Percentiles rank a stretch among this genome's conserved stretches.
phyloP scores from a whole-genome alignment of 2,113 vertebrate species.

The Nerophis lumbriciformis region DNA sequence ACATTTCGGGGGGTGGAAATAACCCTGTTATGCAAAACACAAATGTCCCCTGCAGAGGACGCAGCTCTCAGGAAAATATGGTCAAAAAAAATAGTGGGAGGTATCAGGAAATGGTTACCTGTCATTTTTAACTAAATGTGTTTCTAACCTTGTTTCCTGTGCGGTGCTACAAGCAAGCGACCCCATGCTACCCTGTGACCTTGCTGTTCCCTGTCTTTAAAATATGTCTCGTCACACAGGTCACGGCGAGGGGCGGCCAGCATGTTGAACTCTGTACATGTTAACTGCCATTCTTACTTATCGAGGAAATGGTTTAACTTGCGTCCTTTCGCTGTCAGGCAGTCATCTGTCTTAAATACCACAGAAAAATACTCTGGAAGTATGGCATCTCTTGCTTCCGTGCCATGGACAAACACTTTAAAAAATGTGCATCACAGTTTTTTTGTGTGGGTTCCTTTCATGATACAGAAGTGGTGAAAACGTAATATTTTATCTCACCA shows the following conservation, averaged over 20 bases:
- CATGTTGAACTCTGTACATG: constrained; percentile 7
- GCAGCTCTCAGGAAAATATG: not conserved
- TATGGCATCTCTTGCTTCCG: too few species aligned
- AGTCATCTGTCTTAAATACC: not conserved
- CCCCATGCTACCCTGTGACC: constrained; percentile 80
- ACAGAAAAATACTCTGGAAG: too few species aligned
- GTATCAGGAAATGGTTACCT: constrained; percentile 50
- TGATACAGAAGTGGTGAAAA: too few species aligned
- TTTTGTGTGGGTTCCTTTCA: too few species aligned
- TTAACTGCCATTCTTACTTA: constrained; percentile 2
- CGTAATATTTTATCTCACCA: too few species aligned
- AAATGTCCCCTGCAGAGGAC: too few species aligned
- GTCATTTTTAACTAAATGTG: constrained; percentile 67
- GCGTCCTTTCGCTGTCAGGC: not conserved
- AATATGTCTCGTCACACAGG: constrained; percentile 19
- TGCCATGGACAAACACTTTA: too few species aligned
- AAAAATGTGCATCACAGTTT: too few species aligned
- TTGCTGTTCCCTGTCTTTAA: constrained; percentile 42
- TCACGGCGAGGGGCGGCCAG: not conserved
- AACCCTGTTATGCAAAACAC: too few species aligned
- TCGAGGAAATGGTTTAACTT: constrained; percentile 7
- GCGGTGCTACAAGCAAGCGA: constrained; percentile 60
- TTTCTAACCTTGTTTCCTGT: constrained; percentile 72
- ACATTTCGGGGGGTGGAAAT: too few species aligned
- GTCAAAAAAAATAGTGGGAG: not conserved